phyloP scores from a whole-genome alignment of 2,797 vertebrate genomes.

The Mastacembelus armatus region DNA sequence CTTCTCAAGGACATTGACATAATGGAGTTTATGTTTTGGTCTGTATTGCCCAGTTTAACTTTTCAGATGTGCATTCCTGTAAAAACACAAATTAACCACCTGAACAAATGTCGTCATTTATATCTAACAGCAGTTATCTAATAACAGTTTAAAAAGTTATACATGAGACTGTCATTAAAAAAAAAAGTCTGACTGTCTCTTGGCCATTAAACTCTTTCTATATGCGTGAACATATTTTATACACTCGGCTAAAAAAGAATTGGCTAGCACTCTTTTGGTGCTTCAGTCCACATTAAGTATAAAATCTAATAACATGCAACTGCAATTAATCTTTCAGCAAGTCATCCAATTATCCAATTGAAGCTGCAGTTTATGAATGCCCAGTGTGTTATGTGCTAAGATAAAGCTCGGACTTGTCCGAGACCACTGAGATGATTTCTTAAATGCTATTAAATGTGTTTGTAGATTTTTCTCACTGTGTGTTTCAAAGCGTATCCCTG shows the following conservation, averaged over 20 bases:
- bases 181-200: background rate
- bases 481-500: constrained; percentile 64
- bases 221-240: too few species aligned
- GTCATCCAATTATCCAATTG: constrained; percentile 79
- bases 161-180: background rate
- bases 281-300: constrained; percentile 45
- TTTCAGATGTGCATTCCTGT: constrained; percentile 46
- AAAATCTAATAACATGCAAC: constrained; percentile 59
- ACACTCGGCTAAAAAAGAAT: constrained; percentile 5
- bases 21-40: constrained; percentile 61
- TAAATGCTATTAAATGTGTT: constrained; percentile 70
- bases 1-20: constrained; percentile 79
- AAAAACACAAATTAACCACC: constrained; percentile 30
- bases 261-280: constrained; percentile 2
- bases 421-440: constrained; percentile 53
- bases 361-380: constrained; percentile 67
- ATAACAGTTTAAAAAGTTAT: too few species aligned
- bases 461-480: constrained; percentile 60
- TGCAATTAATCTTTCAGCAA: constrained; percentile 72
- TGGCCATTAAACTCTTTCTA: background rate
- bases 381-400: constrained; percentile 59
- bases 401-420: constrained; percentile 68
- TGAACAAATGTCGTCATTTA: constrained; percentile 15
- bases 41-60: constrained; percentile 51
- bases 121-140: too few species aligned